Evolutionary conservation across 2,797 vertebrate genomes (phyloP), one percentile per base, ranked within the genome.

Genomic region (Enteromius paludinosus): DNA sequence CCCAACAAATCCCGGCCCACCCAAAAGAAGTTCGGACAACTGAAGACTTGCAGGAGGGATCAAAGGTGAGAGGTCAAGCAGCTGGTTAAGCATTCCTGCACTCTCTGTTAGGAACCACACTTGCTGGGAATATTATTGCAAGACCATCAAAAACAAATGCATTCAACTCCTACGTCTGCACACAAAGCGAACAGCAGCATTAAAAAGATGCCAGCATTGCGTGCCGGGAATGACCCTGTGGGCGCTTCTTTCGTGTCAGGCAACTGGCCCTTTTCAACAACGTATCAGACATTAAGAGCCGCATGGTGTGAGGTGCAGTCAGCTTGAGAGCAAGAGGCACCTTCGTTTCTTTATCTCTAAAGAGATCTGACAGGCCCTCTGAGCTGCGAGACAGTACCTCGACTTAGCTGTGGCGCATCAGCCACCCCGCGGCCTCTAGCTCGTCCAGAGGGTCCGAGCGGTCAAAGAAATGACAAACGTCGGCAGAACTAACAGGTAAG

Each of bases 11-110:
- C 3, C 75, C 80, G 28, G 3, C n/a, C 28, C 71, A 30, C 78
- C 72, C 59, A 45, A 80, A 59, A 52, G n/a, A 72, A 69, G 62
- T 61, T 59, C 43, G 15, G 59, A 78, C 78, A 86, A 88, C 86
- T 89, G 83, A 90, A 87, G 87, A 84, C 86, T 73, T 88, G 87
- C 79, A n/a, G 61, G 75, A 54, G 79, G 80, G 90, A 87, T 90
- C 89, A 90, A 88, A 92, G 87, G 84, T 92, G 56, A 91, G 61
- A 88, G 93, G 90, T 92, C 89, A 90, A 89, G 90, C 92, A 94
- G 93, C 92, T 95, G 94, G 90, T 89, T 90, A 92, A 62, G 71
- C 88, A 94, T 94, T 93, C 93, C 90, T 89, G 33, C n/a, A 77
- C 25, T 20, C 12, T 62, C 59, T 76, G 23, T 43, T 35, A 18